Evolutionary conservation across 2,888 invertebrate genomes (phyloP).

Genomic region (Platycheirus rosarum): DNA sequence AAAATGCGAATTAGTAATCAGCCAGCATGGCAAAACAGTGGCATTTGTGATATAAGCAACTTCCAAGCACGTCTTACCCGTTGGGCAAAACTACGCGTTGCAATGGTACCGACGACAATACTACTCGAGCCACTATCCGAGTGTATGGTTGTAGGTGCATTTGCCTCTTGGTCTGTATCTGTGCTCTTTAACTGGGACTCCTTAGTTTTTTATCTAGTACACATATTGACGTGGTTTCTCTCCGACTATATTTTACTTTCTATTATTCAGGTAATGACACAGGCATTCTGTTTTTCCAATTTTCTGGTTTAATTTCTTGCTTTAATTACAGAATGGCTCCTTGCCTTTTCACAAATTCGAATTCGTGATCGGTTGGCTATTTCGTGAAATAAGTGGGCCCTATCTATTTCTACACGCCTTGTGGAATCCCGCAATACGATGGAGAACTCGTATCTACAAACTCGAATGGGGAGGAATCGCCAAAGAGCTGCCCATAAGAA

Average conservation of each 20-base stretch:
- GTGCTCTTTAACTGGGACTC: conserved; percentile 94
- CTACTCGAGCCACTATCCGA: conserved; percentile 97
- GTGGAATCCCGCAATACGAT: conserved; percentile 93
- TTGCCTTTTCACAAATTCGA: conserved; percentile 97
- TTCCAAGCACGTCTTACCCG: conserved; percentile 93
- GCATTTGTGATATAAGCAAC: conserved; percentile 91
- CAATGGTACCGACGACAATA: conserved; percentile 96
- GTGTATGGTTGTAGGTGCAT: conserved; percentile 96
- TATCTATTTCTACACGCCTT: conserved; percentile 94
- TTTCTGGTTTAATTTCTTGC: conserved; percentile 20
- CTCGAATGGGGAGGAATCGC: conserved; percentile 98
- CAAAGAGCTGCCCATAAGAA: conserved; percentile 91
- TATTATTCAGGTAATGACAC: conserved; percentile 90
- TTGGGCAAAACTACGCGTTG: conserved; percentile 97
- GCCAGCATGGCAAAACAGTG: conserved; percentile 98
- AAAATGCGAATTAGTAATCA: conserved; percentile 94
- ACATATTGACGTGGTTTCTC: conserved; percentile 96
- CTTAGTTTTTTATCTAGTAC: conserved; percentile 95
- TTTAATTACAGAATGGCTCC: conserved; percentile 91
- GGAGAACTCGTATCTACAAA: conserved; percentile 95
- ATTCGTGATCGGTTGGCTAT: conserved; percentile 96
- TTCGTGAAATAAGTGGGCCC: conserved; percentile 95
- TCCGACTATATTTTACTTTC: conserved; percentile 96
- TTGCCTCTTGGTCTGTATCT: conserved; percentile 94
- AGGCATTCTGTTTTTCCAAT: neutral